A percentile compares a stretch with the other conserved stretches of the same genome.
Conservation (phyloP, 1,140 invertebrate species). For the Trichonephila clavipes region DNA sequence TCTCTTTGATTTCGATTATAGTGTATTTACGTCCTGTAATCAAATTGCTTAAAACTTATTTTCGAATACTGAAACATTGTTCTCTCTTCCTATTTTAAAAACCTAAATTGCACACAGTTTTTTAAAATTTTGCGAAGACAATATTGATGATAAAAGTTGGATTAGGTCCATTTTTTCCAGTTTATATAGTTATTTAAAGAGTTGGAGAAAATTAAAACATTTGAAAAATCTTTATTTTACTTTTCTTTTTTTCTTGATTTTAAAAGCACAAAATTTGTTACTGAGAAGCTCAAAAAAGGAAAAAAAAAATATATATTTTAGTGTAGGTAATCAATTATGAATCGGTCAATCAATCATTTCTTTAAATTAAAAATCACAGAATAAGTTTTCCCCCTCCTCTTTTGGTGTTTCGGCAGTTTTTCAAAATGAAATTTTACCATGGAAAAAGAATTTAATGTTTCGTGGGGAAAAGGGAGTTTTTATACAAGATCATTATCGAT, state of each 20-base stretch:
- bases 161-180: too few relatives aligned
- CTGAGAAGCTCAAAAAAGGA: neutral
- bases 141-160: too few relatives aligned
- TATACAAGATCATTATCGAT: constrained; percentile 26
- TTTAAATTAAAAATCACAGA: constrained; percentile 11
- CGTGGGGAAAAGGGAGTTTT: neutral
- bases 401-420: neutral
- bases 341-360: constrained; percentile 47
- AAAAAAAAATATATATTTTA: constrained; percentile 38
- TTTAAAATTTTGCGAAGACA: too few relatives aligned
- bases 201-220: neutral
- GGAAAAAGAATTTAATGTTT: constrained; percentile 7
- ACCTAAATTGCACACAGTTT: too few relatives aligned
- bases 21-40: too few relatives aligned
- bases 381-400: neutral
- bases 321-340: constrained; percentile 48
- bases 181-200: neutral
- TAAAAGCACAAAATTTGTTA: neutral
- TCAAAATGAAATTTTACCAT: neutral
- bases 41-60: too few relatives aligned
- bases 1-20: too few relatives aligned
- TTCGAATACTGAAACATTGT: too few relatives aligned
- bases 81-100: too few relatives aligned
- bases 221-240: neutral
- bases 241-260: neutral